These are phyloP conservation scores for Ennomos fuscantarius DNA, from an alignment of 2,888 invertebrate species.

Conservation along the genomic window DNA sequence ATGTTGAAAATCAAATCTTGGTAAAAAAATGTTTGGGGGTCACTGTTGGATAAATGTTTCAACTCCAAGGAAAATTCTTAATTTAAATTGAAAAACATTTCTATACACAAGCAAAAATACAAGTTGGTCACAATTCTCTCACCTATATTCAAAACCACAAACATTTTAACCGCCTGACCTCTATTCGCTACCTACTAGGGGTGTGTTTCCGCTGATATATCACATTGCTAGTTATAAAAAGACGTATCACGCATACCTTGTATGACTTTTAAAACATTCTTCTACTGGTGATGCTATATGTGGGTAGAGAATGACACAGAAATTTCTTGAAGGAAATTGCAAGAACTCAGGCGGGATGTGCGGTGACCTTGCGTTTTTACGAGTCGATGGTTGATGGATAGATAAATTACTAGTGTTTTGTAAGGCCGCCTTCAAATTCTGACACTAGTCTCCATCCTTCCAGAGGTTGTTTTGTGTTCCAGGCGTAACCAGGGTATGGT, in stretches of 20 bases:
- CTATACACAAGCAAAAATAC: too few relatives aligned
- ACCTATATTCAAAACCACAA: constrained; percentile 55
- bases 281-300: constrained; percentile 47
- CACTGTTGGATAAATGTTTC: too few relatives aligned
- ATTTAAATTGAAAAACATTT: too few relatives aligned
- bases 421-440: background rate
- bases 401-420: constrained; percentile 6
- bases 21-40: too few relatives aligned
- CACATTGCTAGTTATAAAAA: background rate
- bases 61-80: too few relatives aligned
- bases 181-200: constrained; percentile 64
- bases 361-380: constrained; percentile 73
- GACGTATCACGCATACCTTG: constrained; percentile 2
- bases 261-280: constrained; percentile 3
- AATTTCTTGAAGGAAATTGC: constrained; percentile 74
- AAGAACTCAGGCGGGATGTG: constrained; percentile 65
- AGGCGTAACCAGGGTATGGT: too few relatives aligned
- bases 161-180: constrained; percentile 55
- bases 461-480: too few relatives aligned
- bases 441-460: too few relatives aligned
- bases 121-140: constrained; percentile 35
- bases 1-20: too few relatives aligned
- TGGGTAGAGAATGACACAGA: constrained; percentile 72
- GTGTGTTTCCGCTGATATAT: constrained; percentile 65
- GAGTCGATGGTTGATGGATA: constrained; percentile 49